phyloP scores from a whole-genome alignment of 1,140 invertebrate species.

The Phenacoccus solenopsis region DNA sequence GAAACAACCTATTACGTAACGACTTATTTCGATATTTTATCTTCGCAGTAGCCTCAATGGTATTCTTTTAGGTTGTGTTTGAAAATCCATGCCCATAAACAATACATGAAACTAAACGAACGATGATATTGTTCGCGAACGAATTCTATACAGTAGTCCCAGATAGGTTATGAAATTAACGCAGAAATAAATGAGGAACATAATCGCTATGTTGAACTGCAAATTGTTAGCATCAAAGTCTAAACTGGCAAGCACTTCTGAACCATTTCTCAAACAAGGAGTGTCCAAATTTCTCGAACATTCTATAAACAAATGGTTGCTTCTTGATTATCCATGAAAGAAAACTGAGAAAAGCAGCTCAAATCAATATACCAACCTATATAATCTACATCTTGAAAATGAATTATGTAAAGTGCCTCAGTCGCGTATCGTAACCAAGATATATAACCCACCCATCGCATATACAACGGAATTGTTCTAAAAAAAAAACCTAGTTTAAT shows the following conservation, averaged over 20 bases:
- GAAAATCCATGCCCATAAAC: no score
- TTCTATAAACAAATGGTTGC: background rate
- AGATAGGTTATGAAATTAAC: background rate
- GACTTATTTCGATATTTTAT: no score
- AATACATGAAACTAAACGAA: no score
- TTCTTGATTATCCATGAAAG: background rate
- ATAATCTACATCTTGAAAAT: conserved; percentile 59
- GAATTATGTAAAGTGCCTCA: conserved; percentile 69
- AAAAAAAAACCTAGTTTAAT: conserved; percentile 26
- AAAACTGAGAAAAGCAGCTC: no score
- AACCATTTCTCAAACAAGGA: conserved; percentile 56
- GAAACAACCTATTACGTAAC: no score
- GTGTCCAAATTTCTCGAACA: conserved; percentile 41
- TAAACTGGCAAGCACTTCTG: conserved; percentile 56
- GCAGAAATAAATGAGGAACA: background rate
- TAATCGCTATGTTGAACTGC: conserved; percentile 40
- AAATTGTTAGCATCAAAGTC: conserved; percentile 53
- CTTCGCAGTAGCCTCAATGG: no score
- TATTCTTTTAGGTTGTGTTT: no score
- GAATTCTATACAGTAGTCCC: background rate
- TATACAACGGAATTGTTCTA: conserved; percentile 61
- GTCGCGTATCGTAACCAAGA: conserved; percentile 89
- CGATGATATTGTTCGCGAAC: background rate
- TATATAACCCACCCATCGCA: conserved; percentile 74
- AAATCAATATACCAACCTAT: conserved; percentile 45